Base-by-base conservation (phyloP, 2,113 vertebrate genomes). In the Australoheros scitulus region DNA sequence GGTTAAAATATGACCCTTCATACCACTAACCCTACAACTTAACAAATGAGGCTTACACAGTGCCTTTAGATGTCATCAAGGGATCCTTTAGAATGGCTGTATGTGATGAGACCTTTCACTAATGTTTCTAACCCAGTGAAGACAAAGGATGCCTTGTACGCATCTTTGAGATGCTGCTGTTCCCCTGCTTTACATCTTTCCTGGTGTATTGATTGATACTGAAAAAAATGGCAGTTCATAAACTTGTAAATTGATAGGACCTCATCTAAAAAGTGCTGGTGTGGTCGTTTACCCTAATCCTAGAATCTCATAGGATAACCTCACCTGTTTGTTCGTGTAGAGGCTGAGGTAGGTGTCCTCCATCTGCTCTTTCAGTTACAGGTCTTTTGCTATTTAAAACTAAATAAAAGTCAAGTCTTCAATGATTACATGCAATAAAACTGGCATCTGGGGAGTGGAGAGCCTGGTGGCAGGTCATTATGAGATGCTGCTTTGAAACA, bases 401-500 rank as follows among this genome's bases (percentile, higher is more conserved):
- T 26, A 68, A 68, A 68, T 18, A 29, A 70, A 70, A 52, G 24
- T 52, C 43, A 70, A 20, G 9, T 55, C 47, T 55, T 72, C 68
- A 29, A 9, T 32, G 47, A 52, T 72, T 72, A 11, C 26, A 52
- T 55, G 52, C 11, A 72, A 29, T 72, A 18, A 72, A 52, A n/a
- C 11, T 26, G 52, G 68, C 24, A 20, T 72, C 43, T 14, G 26
- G 47, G 47, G 26, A 72, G 47, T 1, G 3, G 6, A 70, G 41
- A 50, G 22, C 65, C 18, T 2, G 24, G 65, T 32, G 65, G 50
- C 24, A 52, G 50, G 65, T 26, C 65, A 72, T 3, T 52, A 43
- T 29, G 43, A 72, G 24, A 70, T 52, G 43, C 65, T 52, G 20
- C 43, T 72, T 52, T 81, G 43, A 86, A 87, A 60, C 34, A 18